Evolutionary conservation across 1,140 invertebrate genomes (phyloP).

Genomic region (Drosophila repletoides): DNA sequence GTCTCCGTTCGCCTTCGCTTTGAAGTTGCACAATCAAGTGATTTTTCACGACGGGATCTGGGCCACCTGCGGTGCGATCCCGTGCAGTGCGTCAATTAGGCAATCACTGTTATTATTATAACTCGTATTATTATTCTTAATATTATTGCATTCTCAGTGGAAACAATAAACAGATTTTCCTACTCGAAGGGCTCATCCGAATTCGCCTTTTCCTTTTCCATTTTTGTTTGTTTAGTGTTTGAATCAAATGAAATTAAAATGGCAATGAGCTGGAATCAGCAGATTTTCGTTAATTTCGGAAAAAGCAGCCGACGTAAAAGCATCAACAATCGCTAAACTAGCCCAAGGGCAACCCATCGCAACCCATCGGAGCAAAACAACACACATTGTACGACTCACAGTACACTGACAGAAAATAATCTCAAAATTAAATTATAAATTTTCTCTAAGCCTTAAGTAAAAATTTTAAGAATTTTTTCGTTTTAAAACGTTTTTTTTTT

Average conservation of each 20-base stretch:
- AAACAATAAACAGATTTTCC: constrained; percentile 44
- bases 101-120: constrained; percentile 43
- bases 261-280: constrained; percentile 82
- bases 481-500: too few species aligned
- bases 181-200: background rate
- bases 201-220: background rate
- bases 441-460: too few species aligned
- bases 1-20: constrained; percentile 36
- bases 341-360: too few species aligned
- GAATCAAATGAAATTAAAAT: constrained; percentile 80
- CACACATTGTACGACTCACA: too few species aligned
- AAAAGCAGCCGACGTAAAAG: constrained; percentile 24
- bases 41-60: constrained; percentile 31
- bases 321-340: too few species aligned
- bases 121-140: constrained; percentile 32
- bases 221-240: constrained; percentile 68
- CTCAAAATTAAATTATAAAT: too few species aligned
- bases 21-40: constrained; percentile 71
- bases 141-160: constrained; percentile 46
- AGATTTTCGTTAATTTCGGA: constrained; percentile 78
- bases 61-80: constrained; percentile 72
- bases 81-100: constrained; percentile 71
- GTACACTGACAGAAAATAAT: too few species aligned
- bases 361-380: too few species aligned
- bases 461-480: too few species aligned